phyloP scores from a whole-genome alignment of 2,888 invertebrate species.

The Caenorhabditis wallacei region DNA sequence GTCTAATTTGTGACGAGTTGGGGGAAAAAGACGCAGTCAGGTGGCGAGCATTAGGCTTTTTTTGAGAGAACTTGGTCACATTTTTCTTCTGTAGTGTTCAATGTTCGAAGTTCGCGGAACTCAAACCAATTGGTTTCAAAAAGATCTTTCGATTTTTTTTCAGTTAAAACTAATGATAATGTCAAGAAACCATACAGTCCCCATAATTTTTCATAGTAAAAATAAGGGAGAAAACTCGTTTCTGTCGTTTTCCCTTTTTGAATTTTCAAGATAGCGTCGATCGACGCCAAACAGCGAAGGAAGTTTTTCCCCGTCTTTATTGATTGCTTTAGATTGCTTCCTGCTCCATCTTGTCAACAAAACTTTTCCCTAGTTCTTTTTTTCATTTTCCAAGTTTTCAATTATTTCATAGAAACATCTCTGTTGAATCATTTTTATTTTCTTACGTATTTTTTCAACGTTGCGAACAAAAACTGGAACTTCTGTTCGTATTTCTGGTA shows the following conservation, averaged over 20 bases:
- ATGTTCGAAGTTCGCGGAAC: not conserved
- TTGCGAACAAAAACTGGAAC: not conserved
- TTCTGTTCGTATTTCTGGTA: not conserved
- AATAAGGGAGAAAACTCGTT: constrained; percentile 9
- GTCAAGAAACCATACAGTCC: not conserved
- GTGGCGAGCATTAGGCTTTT: constrained; percentile 43
- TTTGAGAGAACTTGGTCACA: constrained; percentile 20
- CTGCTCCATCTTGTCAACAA: constrained; percentile 43
- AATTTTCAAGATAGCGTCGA: constrained; percentile 27
- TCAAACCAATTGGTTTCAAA: not conserved
- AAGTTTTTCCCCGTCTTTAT: constrained; percentile 7
- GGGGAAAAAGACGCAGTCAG: constrained; percentile 44
- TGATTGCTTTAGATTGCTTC: constrained; percentile 42
- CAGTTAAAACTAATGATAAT: too few relatives aligned
- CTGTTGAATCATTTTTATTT: constrained; percentile 21
- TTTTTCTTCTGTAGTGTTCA: constrained; percentile 8
- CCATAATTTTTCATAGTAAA: not conserved
- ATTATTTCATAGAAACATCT: constrained; percentile 35
- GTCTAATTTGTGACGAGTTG: constrained; percentile 48
- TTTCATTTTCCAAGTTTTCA: constrained; percentile 12
- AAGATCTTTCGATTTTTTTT: not conserved
- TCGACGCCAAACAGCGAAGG: not conserved
- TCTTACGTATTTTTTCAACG: not conserved
- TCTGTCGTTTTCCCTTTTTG: constrained; percentile 10
- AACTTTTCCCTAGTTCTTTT: not conserved